Percentiles rank a stretch among this genome's conserved stretches.
These are phyloP conservation scores for Araneus ventricosus DNA, from an alignment of 1,140 invertebrate genomes.

Conservation along the genomic window DNA sequence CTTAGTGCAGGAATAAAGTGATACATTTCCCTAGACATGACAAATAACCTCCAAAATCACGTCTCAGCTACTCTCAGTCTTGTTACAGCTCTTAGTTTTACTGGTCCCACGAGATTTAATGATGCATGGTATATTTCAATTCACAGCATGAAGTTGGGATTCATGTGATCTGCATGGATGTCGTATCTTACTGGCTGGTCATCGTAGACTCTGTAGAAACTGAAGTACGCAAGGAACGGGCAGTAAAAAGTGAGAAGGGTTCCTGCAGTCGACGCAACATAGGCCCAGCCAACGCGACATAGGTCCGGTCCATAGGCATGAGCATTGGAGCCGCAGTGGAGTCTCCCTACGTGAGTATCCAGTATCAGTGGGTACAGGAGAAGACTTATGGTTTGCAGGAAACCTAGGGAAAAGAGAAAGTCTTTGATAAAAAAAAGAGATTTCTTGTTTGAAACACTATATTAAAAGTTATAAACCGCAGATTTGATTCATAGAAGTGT, in stretches of 20 bases:
- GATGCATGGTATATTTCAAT: not conserved
- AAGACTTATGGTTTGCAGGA: conserved; percentile 62
- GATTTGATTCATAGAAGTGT: too few relatives aligned
- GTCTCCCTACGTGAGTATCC: conserved; percentile 56
- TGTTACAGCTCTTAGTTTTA: conserved; percentile 2
- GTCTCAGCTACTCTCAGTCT: not conserved
- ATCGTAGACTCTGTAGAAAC: conserved; percentile 56
- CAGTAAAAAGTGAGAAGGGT: conserved; percentile 73
- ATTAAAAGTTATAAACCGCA: too few relatives aligned
- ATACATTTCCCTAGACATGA: not conserved
- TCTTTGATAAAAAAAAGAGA: not conserved
- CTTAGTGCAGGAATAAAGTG: too few relatives aligned
- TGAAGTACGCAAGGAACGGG: conserved; percentile 73
- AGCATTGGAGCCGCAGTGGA: conserved; percentile 60
- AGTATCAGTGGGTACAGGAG: conserved; percentile 69
- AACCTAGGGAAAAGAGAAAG: conserved; percentile 15
- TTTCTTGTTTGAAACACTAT: not conserved
- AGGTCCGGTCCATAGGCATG: conserved; percentile 20
- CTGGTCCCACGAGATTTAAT: not conserved
- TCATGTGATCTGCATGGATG: not conserved
- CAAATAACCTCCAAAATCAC: not conserved
- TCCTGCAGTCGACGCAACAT: conserved; percentile 59
- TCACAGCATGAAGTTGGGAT: conserved; percentile 14
- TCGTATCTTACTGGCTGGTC: not conserved
- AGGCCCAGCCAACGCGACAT: conserved; percentile 75